These are phyloP conservation scores for Melikaiella ostensackeni DNA, from an alignment of 2,888 invertebrate genomes.

Conservation along the genomic window DNA sequence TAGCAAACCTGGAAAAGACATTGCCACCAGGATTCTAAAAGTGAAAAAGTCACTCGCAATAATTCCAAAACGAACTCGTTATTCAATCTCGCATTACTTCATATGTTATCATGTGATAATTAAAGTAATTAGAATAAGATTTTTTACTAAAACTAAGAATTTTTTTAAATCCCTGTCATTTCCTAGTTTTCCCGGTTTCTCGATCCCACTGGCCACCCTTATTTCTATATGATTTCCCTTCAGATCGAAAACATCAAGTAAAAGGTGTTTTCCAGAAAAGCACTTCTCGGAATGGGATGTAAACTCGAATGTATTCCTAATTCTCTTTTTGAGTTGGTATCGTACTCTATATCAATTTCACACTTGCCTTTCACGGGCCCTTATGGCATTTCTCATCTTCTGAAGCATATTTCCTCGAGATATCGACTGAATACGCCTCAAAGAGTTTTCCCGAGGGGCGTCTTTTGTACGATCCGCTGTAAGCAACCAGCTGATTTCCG, in stretches of 20 bases:
- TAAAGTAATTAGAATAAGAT: too few species aligned
- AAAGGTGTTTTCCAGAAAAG: constrained; percentile 25
- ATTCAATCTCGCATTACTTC: too few species aligned
- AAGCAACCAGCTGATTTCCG: constrained; percentile 54
- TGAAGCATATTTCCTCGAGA: constrained; percentile 59
- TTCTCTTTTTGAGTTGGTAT: constrained; percentile 43
- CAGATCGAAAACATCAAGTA: constrained; percentile 9
- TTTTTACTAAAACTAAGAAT: too few species aligned
- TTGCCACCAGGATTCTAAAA: too few species aligned
- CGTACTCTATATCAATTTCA: constrained; percentile 65
- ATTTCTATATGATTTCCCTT: constrained; percentile 14
- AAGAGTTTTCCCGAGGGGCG: constrained; percentile 62
- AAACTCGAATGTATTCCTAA: constrained; percentile 15
- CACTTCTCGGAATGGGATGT: constrained; percentile 13
- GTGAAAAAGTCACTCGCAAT: too few species aligned
- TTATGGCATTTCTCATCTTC: constrained; percentile 62
- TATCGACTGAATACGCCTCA: constrained; percentile 61
- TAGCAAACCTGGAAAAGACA: too few species aligned
- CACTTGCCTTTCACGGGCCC: constrained; percentile 63
- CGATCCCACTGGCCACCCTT: neutral
- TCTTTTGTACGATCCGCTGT: constrained; percentile 52
- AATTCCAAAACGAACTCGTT: too few species aligned
- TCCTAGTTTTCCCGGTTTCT: too few species aligned
- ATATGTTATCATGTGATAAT: too few species aligned
- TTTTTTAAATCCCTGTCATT: too few species aligned